Base-by-base conservation (phyloP, 2,113 vertebrate species). In the Petrocephalus microphthalmus region DNA sequence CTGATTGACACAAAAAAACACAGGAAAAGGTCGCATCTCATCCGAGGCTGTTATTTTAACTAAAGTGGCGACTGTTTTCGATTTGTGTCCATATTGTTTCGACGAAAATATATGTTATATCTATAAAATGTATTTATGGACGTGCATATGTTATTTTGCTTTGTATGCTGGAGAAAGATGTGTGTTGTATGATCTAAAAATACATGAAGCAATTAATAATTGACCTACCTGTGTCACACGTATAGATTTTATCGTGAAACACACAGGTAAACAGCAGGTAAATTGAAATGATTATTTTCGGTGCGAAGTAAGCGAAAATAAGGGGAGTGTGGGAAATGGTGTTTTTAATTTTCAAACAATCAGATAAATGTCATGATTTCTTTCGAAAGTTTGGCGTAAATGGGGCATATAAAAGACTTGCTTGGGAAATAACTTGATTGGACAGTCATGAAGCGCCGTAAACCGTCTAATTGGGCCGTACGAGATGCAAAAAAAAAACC, bases 391-490 rank as follows among this genome's bases (percentile, higher is more conserved):
- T 2, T 25, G 45, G 11, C 13, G 57, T 15, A 71, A 52, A 85
- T 4, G 37, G 19, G 19, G 3, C 22, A 88, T 51, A 17, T 33
- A 53, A 3, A 78, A 88, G 67, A 84, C 53, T 64, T 78, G 82
- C 90, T 91, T 91, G 88, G 93, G 93, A 91, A 89, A 57, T n/a
- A 37, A 89, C 91, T 88, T 91, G 93, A 92, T 94, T 94, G 91
- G 93, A 93, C 93, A 94, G 94, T 89, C 84, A 92, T 94, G 94
- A 91, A 94, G 92, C 92, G 95, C 94, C 96, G 96, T 96, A 97
- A 97, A 96, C 95, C 92, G 60, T 92, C 95, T 96, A 96, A 97
- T 95, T 96, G 95, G 95, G 94, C 92, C 96, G 93, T 95, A 56
- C 74, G 95, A 95, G 96, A 96, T 47, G 3, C 42, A 42, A 42